A percentile compares a stretch with the other conserved stretches of the same genome.
Conservation (phyloP, 1,140 invertebrate genomes). For the Drosophila mojavensis region DNA sequence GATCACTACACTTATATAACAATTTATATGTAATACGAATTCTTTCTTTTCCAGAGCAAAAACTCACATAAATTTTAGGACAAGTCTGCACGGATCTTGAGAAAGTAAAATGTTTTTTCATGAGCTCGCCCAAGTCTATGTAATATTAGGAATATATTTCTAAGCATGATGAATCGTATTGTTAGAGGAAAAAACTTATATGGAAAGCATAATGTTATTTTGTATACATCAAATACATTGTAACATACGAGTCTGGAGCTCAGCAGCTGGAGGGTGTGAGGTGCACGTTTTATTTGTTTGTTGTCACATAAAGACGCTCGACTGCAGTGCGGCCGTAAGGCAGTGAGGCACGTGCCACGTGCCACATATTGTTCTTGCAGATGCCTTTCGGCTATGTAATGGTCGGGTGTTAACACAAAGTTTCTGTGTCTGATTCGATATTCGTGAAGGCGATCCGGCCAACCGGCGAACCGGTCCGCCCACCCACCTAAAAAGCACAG, state of each 20-base stretch:
- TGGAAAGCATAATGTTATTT: conserved; percentile 26
- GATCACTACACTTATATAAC: too few relatives aligned
- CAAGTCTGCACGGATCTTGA: background rate
- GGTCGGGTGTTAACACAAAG: conserved; percentile 71
- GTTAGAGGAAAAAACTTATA: conserved; percentile 15
- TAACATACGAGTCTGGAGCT: conserved; percentile 9
- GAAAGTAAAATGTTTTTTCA: conserved; percentile 4
- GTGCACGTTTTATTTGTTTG: conserved; percentile 60
- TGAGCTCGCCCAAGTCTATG: background rate
- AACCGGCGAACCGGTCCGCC: conserved; percentile 31
- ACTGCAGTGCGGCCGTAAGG: conserved; percentile 25
- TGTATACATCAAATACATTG: conserved; percentile 12
- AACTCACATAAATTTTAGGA: background rate
- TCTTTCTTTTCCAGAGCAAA: too few relatives aligned
- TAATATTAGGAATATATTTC: conserved; percentile 17
- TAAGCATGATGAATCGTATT: conserved; percentile 25
- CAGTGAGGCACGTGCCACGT: conserved; percentile 59
- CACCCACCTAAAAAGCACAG: conserved; percentile 30
- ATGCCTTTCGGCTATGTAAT: conserved; percentile 44
- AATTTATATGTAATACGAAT: too few relatives aligned
- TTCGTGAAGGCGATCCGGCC: conserved; percentile 38
- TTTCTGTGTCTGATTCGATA: conserved; percentile 66
- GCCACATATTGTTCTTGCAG: conserved; percentile 71
- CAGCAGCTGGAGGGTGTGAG: conserved; percentile 13
- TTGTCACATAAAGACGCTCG: conserved; percentile 46